Base-by-base conservation (phyloP, 2,888 invertebrate genomes). In the Mamestra brassicae region DNA sequence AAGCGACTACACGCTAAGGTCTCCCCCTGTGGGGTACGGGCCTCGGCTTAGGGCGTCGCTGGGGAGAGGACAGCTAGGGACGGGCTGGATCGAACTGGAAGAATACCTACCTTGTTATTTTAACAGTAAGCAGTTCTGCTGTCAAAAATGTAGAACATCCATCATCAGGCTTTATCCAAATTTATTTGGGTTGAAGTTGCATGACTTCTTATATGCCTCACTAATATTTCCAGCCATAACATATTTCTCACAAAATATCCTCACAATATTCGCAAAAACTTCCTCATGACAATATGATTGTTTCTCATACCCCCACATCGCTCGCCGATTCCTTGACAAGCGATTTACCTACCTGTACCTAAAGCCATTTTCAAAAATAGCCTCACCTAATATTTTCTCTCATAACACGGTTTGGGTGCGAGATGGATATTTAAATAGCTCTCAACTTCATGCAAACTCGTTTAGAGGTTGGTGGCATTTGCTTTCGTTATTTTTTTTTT, bases 381-480 rank as follows among this genome's bases (percentile, higher is more conserved):
- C 69, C 4, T 36, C 3, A 3, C 36, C 42, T 34, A 65, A 83
- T 17, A 74, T 75, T 71, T 66, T 66, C 17, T 52, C 4, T 26
- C 62, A n/a, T 83, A 81, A 82, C 64, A 63, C 26, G 47, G 45
- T 72, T 76, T 58, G 38, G 81, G n/a, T 3, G 34, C 58, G 82
- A 81, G 62, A 83, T 85, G 74, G 78, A 74, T 78, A 81, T 81
- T 85, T 81, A 84, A 85, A 85, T 81, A 62, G 82, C 71, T 70
- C 69, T 71, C 65, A 71, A 82, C 67, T 72, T 76, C 42, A 52
- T 52, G 58, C 36, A 85, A 84, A 85, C 67, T 84, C 75, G 55
- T 58, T 85, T 76, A 85, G 55, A 55, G 67, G 47, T 54, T 36
- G 61, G 11, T 60, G 52, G 60, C 47, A 67, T 77, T 78, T 45